These are phyloP conservation scores for Phalanger gymnotis DNA, from an alignment of 2,797 vertebrate species.

Conservation along the genomic window DNA sequence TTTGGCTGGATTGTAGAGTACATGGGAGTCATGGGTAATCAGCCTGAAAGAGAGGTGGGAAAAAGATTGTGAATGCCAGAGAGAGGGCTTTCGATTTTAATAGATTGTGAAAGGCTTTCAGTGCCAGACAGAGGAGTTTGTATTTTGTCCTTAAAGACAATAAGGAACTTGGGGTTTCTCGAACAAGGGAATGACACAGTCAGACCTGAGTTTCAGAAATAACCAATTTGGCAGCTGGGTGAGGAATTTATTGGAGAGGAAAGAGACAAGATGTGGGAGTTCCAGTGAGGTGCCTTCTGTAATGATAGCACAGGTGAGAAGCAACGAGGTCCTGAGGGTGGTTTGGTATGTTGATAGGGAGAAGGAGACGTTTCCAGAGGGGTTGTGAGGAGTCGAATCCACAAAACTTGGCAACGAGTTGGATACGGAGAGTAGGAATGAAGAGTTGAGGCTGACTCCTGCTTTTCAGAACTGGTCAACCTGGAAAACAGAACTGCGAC, in stretches of 20 bases:
- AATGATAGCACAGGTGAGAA: background rate
- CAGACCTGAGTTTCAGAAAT: background rate
- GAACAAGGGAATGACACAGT: background rate
- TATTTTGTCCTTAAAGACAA: background rate
- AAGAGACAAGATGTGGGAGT: background rate
- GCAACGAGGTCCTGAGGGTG: background rate
- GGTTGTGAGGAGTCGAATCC: background rate
- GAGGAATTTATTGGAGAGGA: background rate
- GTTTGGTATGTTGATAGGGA: background rate
- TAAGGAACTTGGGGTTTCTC: background rate
- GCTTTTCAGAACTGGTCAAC: background rate
- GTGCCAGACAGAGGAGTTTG: background rate
- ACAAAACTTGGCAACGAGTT: background rate
- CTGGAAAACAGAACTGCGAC: background rate
- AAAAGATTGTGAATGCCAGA: background rate
- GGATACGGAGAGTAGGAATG: background rate
- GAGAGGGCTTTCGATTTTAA: background rate
- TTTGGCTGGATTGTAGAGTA: background rate
- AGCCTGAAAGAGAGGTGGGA: background rate
- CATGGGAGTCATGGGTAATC: background rate
- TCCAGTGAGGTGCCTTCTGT: background rate
- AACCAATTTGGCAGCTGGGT: background rate
- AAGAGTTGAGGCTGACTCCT: background rate
- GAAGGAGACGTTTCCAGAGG: background rate
- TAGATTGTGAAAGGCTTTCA: too few species aligned